Evolutionary conservation across 2,797 vertebrate genomes (phyloP).

Genomic region (Clarias pachynema): DNA sequence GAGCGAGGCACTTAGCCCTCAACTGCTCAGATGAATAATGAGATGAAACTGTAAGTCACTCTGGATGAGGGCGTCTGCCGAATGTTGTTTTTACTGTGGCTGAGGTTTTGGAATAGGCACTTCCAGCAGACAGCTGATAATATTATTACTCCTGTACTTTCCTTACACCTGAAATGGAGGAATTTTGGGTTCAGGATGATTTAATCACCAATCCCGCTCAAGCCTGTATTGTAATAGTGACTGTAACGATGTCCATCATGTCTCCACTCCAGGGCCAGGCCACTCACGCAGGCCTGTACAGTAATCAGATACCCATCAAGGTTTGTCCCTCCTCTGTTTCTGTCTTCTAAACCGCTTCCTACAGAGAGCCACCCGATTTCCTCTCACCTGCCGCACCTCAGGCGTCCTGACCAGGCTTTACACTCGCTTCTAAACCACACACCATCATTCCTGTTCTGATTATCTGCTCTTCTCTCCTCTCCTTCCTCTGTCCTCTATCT

Average conservation of each 20-base stretch:
- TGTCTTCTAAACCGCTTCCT: conserved; percentile 7
- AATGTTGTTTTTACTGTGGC: background rate
- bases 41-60: too few relatives aligned
- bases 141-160: background rate
- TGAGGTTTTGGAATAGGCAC: background rate
- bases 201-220: background rate
- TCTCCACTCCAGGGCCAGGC: conserved; percentile 54
- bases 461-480: conserved; percentile 21
- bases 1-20: too few relatives aligned
- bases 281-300: conserved; percentile 59
- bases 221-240: background rate
- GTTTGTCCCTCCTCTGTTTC: conserved; percentile 51
- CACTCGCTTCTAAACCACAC: background rate
- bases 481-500: conserved; percentile 38
- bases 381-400: conserved; percentile 1
- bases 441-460: background rate
- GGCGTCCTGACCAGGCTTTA: background rate
- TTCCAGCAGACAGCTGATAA: background rate
- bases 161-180: background rate
- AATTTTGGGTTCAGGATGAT: background rate
- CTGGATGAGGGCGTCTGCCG: too few relatives aligned
- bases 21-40: too few relatives aligned
- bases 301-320: conserved; percentile 67
- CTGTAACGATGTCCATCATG: conserved; percentile 38
- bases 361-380: conserved; percentile 2